These are phyloP conservation scores for Antitype chi DNA, from an alignment of 2,888 invertebrate species.

Conservation along the genomic window DNA sequence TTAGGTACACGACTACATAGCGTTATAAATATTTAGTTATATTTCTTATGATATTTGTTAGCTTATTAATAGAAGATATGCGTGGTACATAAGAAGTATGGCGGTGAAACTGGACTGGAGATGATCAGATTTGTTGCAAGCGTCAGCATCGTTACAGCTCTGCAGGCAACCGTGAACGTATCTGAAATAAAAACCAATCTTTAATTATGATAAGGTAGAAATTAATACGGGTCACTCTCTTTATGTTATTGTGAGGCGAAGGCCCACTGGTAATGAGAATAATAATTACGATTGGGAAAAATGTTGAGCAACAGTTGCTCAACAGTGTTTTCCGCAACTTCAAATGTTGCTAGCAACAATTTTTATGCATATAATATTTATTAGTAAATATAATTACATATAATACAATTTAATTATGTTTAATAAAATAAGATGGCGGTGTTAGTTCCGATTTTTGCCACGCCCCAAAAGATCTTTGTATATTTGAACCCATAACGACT, in stretches of 20 bases:
- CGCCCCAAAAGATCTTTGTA: no score
- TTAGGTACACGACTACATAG: constrained; percentile 33
- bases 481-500: no score
- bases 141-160: constrained; percentile 97
- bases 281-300: neutral
- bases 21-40: constrained; percentile 17
- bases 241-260: neutral
- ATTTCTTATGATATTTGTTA: constrained; percentile 69
- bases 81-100: constrained; percentile 55
- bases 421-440: no score
- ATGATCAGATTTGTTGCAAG: constrained; percentile 92
- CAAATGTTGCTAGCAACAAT: neutral
- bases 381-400: no score
- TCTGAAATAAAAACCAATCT: constrained; percentile 84
- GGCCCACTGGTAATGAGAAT: neutral
- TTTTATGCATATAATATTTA: neutral
- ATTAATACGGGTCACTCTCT: no score
- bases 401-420: no score
- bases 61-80: constrained; percentile 67
- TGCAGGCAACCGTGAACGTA: constrained; percentile 98
- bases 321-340: neutral
- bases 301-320: neutral
- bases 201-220: neutral
- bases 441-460: no score
- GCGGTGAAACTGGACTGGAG: constrained; percentile 29